Evolutionary conservation across 2,888 invertebrate species (phyloP).

Genomic region (Meandrusa payeni): DNA sequence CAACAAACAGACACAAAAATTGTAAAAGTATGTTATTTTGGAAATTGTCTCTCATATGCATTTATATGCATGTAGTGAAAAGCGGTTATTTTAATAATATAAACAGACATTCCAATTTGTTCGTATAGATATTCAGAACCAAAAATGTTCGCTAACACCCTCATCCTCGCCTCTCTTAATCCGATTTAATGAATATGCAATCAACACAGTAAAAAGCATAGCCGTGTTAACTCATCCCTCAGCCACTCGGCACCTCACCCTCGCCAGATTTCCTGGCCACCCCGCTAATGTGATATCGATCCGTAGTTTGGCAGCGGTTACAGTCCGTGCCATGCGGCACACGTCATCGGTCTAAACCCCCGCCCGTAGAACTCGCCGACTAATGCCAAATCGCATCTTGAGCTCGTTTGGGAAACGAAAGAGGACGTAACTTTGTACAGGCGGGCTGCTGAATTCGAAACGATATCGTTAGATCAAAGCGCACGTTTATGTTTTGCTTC

Average conservation of each 20-base stretch:
- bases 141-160: too few relatives aligned
- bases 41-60: too few relatives aligned
- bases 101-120: too few relatives aligned
- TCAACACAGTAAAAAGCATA: too few relatives aligned
- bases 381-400: conserved; percentile 27
- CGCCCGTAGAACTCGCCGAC: conserved; percentile 17
- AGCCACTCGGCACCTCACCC: background rate
- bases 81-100: too few relatives aligned
- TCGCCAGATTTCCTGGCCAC: conserved; percentile 38
- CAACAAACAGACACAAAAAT: too few relatives aligned
- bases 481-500: conserved; percentile 19
- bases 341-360: conserved; percentile 27
- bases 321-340: conserved; percentile 59
- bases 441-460: conserved; percentile 24
- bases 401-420: conserved; percentile 30
- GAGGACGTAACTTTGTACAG: conserved; percentile 21
- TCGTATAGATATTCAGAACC: too few relatives aligned
- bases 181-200: too few relatives aligned
- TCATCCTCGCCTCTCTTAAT: too few relatives aligned
- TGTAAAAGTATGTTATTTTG: too few relatives aligned
- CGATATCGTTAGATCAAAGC: conserved; percentile 19
- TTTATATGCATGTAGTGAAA: too few relatives aligned
- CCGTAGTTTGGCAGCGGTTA: conserved; percentile 66
- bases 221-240: too few relatives aligned
- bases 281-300: conserved; percentile 62